Base-by-base conservation (phyloP, 2,113 vertebrate species). In the Poeciliopsis turrubarensis region DNA sequence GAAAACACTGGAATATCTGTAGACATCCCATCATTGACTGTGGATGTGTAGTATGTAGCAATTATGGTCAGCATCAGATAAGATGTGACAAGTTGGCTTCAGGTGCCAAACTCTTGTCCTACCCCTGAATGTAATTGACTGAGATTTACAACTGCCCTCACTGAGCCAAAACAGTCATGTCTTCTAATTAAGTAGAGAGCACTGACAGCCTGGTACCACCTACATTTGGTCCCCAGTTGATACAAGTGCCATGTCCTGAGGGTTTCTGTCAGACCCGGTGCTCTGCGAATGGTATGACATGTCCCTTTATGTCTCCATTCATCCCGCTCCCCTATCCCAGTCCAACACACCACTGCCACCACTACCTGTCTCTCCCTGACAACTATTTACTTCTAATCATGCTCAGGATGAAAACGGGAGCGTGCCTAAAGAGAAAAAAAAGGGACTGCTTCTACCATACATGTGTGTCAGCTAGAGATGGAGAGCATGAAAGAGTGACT, bases 191-290 rank as follows among this genome's bases (percentile, higher is more conserved):
- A 91, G 87, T 81, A 88, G 84, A 91, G 87, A 92, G 83, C 79
- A 62, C 66, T 91, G 91, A 92, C 90, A 91, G 91, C 89, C 82
- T 86, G 86, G 86, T 91, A 90, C 87, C 91, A 91, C 90, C 91
- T 91, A 90, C 91, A 93, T 92, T 91, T 89, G 90, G 89, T 89
- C 89, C 90, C 86, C 79, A 91, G 90, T 92, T 91, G 90, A 90
- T 92, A 90, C 76, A 81, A 90, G 87, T 83, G 80, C 85, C 80
- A 87, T 90, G 87, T 92, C 91, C 90, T 89, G 87, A 91, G 90
- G 89, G 90, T 91, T 91, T 87, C 90, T 89, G 90, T 92, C 91
- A 91, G 82, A 86, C 86, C 84, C 66, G 75, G 82, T 89, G 83
- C 88, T 85, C 77, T 73, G 83, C 73, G 87, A 79, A 87, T 78